phyloP scores from a whole-genome alignment of 2,888 invertebrate species.

The Amphipoea lucens region DNA sequence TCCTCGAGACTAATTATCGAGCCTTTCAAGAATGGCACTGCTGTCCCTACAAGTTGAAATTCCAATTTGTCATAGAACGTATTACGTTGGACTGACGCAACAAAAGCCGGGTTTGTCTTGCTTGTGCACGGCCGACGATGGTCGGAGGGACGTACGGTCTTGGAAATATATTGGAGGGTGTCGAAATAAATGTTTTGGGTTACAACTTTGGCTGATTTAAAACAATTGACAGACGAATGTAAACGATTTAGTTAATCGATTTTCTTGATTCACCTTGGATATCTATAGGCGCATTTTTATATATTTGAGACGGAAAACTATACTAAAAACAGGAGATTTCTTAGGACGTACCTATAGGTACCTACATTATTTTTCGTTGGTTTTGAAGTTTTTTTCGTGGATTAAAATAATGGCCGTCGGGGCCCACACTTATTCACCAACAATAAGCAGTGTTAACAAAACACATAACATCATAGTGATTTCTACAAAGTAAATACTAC shows the following conservation, averaged over 20 bases:
- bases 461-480: neutral
- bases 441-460: neutral
- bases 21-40: constrained; percentile 66
- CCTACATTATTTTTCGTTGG: too few species aligned
- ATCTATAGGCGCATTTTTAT: too few species aligned
- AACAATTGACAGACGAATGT: neutral
- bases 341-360: neutral
- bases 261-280: neutral
- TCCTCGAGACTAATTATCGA: constrained; percentile 64
- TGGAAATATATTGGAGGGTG: constrained; percentile 17
- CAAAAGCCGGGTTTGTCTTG: constrained; percentile 72
- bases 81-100: constrained; percentile 75
- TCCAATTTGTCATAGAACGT: constrained; percentile 85
- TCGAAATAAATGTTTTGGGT: constrained; percentile 1
- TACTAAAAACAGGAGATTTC: neutral
- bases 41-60: constrained; percentile 77
- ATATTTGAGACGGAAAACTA: neutral
- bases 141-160: constrained; percentile 24
- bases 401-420: neutral
- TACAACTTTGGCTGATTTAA: neutral
- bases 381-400: neutral
- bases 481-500: neutral
- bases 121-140: constrained; percentile 27
- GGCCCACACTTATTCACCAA: neutral
- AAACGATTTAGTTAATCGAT: neutral